Conservation (phyloP, 2,113 vertebrate species). For the Platanista minor region DNA sequence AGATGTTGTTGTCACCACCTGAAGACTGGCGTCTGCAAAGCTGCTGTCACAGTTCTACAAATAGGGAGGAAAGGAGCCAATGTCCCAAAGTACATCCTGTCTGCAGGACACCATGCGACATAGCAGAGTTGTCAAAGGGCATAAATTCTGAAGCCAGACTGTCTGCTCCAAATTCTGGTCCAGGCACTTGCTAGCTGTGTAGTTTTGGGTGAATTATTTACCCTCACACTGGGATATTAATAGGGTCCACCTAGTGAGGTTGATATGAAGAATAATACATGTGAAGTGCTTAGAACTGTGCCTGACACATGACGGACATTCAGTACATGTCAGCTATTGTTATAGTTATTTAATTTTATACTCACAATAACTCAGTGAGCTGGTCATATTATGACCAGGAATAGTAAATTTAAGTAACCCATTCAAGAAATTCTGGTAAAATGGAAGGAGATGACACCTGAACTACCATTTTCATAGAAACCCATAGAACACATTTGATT, state of each 20-base stretch:
- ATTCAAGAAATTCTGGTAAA: neutral
- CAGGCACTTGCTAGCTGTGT: neutral
- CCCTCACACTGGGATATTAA: neutral
- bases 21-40: neutral
- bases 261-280: neutral
- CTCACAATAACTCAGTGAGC: neutral
- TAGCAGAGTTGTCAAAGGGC: neutral
- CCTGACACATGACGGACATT: neutral
- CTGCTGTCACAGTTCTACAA: neutral
- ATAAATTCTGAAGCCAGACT: neutral
- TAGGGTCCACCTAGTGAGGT: neutral
- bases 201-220: neutral
- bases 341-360: neutral
- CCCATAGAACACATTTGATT: neutral
- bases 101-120: accelerated
- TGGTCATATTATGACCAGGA: neutral
- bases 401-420: neutral
- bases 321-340: neutral
- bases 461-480: neutral
- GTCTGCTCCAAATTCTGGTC: neutral
- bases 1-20: neutral
- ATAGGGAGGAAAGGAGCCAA: neutral
- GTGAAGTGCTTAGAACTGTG: neutral
- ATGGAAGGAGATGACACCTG: neutral
- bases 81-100: neutral